Percentiles rank a stretch among this genome's conserved stretches.
These are phyloP conservation scores for Tribolium castaneum DNA, from an alignment of 1,140 invertebrate species.

Conservation along the genomic window DNA sequence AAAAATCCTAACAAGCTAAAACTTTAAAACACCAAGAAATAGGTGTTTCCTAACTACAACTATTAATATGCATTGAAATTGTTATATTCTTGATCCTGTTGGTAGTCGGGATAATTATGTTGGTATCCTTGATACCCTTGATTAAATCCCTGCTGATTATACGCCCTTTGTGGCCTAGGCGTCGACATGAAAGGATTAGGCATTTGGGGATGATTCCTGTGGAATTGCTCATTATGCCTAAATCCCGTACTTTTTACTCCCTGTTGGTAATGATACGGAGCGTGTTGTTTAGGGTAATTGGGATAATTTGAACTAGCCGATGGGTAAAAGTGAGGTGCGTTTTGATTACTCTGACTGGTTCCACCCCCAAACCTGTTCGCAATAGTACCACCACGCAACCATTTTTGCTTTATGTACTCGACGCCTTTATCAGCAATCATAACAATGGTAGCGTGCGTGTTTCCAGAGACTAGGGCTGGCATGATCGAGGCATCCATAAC, in stretches of 20 bases:
- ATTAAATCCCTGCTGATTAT: neutral
- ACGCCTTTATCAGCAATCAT: constrained; percentile 88
- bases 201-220: constrained; percentile 15
- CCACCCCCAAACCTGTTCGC: constrained; percentile 18
- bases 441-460: constrained; percentile 83
- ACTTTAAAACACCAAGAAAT: neutral
- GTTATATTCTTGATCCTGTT: neutral
- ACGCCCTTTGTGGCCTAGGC: neutral
- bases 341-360: neutral
- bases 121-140: constrained; percentile 2
- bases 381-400: constrained; percentile 59
- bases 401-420: constrained; percentile 80
- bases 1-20: neutral
- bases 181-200: constrained; percentile 36
- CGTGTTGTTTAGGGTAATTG: neutral
- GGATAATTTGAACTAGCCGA: neutral
- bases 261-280: neutral
- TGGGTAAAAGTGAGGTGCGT: neutral
- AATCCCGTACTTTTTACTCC: neutral
- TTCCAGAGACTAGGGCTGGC: constrained; percentile 79
- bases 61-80: neutral
- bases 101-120: neutral
- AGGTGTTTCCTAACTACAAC: neutral
- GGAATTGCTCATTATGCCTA: constrained; percentile 21
- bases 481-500: constrained; percentile 86